Base-by-base conservation (phyloP, 2,888 invertebrate genomes). In the Sialis fuliginosa region DNA sequence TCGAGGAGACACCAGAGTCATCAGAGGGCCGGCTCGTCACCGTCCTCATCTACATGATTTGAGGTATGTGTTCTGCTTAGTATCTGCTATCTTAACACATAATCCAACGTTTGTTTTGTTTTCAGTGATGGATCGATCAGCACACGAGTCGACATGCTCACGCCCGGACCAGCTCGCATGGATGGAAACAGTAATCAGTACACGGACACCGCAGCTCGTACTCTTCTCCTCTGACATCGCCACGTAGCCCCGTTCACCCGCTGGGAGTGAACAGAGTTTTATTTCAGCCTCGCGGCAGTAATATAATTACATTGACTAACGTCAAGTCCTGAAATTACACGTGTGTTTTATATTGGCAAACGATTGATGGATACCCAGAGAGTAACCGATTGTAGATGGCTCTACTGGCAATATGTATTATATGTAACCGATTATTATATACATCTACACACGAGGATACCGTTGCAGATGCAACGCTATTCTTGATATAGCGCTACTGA, bases 71-170 rank as follows among this genome's bases (percentile, higher is more conserved):
- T 53, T 50, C n/a, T n/a, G n/a, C n/a, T 35, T 4, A 35, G 9
- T 35, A 35, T 35, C 10, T 35, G 10, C 4, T 35, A n/a, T n/a
- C 2, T 9, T 10, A 35, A 35, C 4, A 10, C 9, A 4, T n/a
- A n/a, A 10, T 4, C 10, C 35, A n/a, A 45, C 30, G 33, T 45
- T 45, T 48, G 52, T 51, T 51, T 52, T 52, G 44, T 55, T 65
- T 68, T 30, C 67, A 79, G 79, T 62, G 79, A 80, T 64, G 77
- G 78, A 57, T 80, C 79, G 57, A 77, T 80, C 65, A 79, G 79
- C 64, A 78, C 77, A 56, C 72, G 79, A 52, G 79, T 80, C 57
- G 79, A 79, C 60, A 65, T 74, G 61, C 67, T 74, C 60, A 72
- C 72, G 60, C 70, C 72, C 56, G 66, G 50, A 42, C 56, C 59